Evolutionary conservation across 2,113 vertebrate species (phyloP).

Genomic region (Colossoma macropomum): DNA sequence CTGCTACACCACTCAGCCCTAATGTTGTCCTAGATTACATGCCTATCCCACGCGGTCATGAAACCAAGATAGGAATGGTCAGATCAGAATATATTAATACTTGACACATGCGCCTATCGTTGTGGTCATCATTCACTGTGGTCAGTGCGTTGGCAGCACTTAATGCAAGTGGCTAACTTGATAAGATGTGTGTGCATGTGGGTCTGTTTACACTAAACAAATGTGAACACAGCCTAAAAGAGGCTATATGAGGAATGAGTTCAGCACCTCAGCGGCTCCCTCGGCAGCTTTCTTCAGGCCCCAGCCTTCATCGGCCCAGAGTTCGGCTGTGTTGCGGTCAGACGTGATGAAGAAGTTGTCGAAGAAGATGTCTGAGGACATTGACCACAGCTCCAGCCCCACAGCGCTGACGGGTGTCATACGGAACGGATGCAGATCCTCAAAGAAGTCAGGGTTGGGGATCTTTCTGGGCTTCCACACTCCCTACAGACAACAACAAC

Average conservation of each 20-base stretch:
- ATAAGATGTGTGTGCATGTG: too few relatives aligned
- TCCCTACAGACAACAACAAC: slow-evolving; percentile 75
- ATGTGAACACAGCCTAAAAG: background rate
- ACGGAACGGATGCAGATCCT: slow-evolving; percentile 93
- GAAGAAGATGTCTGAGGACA: slow-evolving; percentile 98
- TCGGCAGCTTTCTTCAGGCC: slow-evolving; percentile 96
- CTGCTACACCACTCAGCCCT: too few relatives aligned
- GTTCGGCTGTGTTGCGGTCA: slow-evolving; percentile 87
- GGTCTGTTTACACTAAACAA: too few relatives aligned
- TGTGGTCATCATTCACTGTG: too few relatives aligned
- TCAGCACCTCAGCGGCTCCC: slow-evolving; percentile 89
- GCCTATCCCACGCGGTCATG: too few relatives aligned
- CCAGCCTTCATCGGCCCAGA: slow-evolving; percentile 93
- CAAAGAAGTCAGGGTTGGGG: slow-evolving; percentile 93
- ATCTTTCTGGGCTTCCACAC: slow-evolving; percentile 98
- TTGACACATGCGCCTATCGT: too few relatives aligned
- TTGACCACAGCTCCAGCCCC: slow-evolving; percentile 97
- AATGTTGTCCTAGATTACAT: too few relatives aligned
- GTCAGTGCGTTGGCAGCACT: too few relatives aligned
- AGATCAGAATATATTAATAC: too few relatives aligned
- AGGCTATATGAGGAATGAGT: background rate
- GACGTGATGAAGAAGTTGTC: slow-evolving; percentile 95
- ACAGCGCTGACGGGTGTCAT: slow-evolving; percentile 92
- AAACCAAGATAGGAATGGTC: too few relatives aligned
- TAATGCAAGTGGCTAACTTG: too few relatives aligned